Conservation (phyloP, 1,140 invertebrate species). For the Trachymyrmex septentrionalis region DNA sequence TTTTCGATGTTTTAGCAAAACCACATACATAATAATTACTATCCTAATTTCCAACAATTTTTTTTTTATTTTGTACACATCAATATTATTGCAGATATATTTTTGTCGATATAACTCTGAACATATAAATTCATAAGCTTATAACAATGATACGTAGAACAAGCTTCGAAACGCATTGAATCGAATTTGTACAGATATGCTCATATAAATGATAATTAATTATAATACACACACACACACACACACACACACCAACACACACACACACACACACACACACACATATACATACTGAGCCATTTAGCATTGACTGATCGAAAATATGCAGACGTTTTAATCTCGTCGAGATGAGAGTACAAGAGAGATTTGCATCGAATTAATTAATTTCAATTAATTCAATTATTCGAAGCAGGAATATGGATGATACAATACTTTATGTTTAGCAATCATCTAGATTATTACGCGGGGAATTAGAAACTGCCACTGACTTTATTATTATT, state of each 20-base stretch:
- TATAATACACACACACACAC: background rate
- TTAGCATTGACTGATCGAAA: constrained; percentile 49
- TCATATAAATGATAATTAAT: constrained; percentile 60
- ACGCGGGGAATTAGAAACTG: constrained; percentile 13
- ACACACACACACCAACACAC: background rate
- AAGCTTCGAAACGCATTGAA: background rate
- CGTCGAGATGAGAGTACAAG: constrained; percentile 40
- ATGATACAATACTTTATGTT: background rate
- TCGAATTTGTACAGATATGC: constrained; percentile 38
- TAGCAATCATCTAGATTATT: constrained; percentile 14
- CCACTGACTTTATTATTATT: background rate
- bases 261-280: background rate
- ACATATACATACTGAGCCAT: constrained; percentile 2
- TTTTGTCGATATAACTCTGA: constrained; percentile 30
- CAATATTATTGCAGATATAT: background rate
- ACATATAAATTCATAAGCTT: constrained; percentile 27
- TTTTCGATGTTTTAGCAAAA: no score
- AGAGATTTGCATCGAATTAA: constrained; percentile 54
- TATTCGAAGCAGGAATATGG: constrained; percentile 6
- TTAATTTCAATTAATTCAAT: constrained; percentile 52
- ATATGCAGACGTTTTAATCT: constrained; percentile 51
- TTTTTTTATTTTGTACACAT: background rate
- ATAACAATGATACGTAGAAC: constrained; percentile 7
- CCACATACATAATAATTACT: background rate
- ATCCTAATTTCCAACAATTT: background rate